Evolutionary conservation across 2,888 invertebrate species (phyloP).

Genomic region (Ophioninae sp.): DNA sequence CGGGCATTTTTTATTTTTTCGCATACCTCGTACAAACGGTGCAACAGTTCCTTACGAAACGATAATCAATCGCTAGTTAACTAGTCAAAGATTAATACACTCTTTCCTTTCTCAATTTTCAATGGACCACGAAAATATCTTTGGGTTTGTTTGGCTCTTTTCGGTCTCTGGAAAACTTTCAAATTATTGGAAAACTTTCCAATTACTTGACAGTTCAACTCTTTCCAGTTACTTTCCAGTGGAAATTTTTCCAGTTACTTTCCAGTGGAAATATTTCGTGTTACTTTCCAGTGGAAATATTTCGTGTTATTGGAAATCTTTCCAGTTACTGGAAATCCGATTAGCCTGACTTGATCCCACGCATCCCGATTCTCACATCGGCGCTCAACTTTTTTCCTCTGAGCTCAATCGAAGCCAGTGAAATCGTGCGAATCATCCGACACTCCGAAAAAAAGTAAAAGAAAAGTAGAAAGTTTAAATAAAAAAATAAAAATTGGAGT

Average conservation of each 20-base stretch:
- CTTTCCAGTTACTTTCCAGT: too few relatives aligned
- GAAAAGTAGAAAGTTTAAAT: too few relatives aligned
- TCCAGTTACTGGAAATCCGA: not conserved
- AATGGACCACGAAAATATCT: not conserved
- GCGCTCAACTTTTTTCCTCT: not conserved
- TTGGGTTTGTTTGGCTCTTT: too few relatives aligned
- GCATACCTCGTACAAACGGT: conserved; percentile 16
- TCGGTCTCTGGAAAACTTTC: too few relatives aligned
- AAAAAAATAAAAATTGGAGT: too few relatives aligned
- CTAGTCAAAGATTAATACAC: not conserved
- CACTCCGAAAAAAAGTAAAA: not conserved
- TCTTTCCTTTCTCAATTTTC: not conserved
- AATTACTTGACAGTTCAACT: too few relatives aligned
- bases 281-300: too few relatives aligned
- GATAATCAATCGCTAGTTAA: not conserved
- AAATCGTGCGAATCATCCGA: conserved; percentile 34
- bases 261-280: not conserved
- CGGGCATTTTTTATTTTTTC: conserved; percentile 2
- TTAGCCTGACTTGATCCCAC: conserved; percentile 19
- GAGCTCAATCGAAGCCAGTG: not conserved
- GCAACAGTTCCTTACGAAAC: conserved; percentile 39
- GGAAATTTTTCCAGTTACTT: not conserved
- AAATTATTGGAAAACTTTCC: too few relatives aligned
- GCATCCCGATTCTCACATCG: not conserved
- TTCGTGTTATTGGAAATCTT: not conserved